Percentiles rank a stretch among this genome's conserved stretches.
phyloP scores from a whole-genome alignment of 1,140 invertebrate genomes.

The Octopus bimaculoides region DNA sequence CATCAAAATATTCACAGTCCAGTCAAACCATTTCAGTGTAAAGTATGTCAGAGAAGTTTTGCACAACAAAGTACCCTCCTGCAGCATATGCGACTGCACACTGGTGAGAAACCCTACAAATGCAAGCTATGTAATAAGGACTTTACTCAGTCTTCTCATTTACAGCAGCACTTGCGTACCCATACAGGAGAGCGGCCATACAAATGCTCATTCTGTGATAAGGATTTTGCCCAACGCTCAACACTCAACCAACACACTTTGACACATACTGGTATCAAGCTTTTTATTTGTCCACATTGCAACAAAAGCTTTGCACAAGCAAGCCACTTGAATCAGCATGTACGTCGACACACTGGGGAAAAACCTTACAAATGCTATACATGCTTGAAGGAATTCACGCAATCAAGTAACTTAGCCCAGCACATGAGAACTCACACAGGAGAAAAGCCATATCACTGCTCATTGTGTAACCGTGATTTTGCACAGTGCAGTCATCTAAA shows the following conservation, averaged over 20 bases:
- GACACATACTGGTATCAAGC: slow-evolving; percentile 61
- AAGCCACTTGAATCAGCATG: not conserved
- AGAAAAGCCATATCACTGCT: not conserved
- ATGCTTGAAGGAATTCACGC: slow-evolving; percentile 1
- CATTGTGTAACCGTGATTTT: slow-evolving; percentile 5
- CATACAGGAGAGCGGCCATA: slow-evolving; percentile 53
- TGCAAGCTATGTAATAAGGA: slow-evolving; percentile 1
- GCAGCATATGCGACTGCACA: not conserved
- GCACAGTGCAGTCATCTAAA: not conserved
- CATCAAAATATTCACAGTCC: not conserved
- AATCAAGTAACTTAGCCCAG: not conserved
- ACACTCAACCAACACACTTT: slow-evolving; percentile 59
- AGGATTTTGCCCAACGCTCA: slow-evolving; percentile 60
- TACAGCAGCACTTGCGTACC: not conserved
- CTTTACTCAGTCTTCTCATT: not conserved
- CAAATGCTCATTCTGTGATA: slow-evolving; percentile 52
- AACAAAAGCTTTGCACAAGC: slow-evolving; percentile 55
- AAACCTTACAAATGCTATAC: not conserved
- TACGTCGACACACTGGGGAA: not conserved
- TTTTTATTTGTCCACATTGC: slow-evolving; percentile 58
- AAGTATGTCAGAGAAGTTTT: slow-evolving; percentile 5
- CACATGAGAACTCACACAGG: slow-evolving; percentile 2
- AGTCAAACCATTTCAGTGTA: not conserved
- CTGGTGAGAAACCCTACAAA: not conserved
- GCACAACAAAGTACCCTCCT: not conserved